Conservation (phyloP, 2,113 vertebrate genomes). For the Tyrannus savana region DNA sequence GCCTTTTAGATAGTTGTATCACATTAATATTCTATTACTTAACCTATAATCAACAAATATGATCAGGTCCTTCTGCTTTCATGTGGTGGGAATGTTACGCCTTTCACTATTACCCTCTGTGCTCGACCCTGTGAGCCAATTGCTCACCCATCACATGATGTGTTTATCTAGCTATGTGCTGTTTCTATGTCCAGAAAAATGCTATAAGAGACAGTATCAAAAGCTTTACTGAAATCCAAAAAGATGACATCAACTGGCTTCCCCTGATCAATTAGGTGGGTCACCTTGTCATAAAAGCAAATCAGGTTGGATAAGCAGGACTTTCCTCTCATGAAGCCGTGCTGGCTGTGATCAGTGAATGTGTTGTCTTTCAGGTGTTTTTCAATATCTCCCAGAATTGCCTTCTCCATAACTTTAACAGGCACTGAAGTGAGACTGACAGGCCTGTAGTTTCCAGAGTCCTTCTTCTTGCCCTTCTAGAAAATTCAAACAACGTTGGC, state of each 20-base stretch:
- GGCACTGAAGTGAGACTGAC: neutral
- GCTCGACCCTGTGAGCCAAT: neutral
- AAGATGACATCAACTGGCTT: neutral
- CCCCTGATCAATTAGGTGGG: neutral
- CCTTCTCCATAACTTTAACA: neutral
- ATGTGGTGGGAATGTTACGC: neutral
- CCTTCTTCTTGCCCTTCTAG: neutral
- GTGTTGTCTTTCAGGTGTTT: neutral
- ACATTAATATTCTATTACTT: neutral
- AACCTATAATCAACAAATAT: neutral
- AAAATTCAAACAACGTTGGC: neutral
- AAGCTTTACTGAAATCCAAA: neutral
- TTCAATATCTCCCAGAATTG: neutral
- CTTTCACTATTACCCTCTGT: neutral
- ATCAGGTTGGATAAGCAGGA: neutral
- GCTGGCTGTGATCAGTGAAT: neutral
- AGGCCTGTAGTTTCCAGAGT: neutral
- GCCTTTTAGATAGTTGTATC: neutral
- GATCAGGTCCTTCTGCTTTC: neutral
- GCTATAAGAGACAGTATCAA: neutral
- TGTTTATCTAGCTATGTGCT: neutral
- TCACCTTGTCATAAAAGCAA: neutral
- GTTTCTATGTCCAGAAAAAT: neutral
- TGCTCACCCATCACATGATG: neutral
- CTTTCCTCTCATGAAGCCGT: neutral